A percentile compares a stretch with the other conserved stretches of the same genome.
These are phyloP conservation scores for Crotalus adamanteus DNA, from an alignment of 2,797 vertebrate genomes.

Conservation along the genomic window DNA sequence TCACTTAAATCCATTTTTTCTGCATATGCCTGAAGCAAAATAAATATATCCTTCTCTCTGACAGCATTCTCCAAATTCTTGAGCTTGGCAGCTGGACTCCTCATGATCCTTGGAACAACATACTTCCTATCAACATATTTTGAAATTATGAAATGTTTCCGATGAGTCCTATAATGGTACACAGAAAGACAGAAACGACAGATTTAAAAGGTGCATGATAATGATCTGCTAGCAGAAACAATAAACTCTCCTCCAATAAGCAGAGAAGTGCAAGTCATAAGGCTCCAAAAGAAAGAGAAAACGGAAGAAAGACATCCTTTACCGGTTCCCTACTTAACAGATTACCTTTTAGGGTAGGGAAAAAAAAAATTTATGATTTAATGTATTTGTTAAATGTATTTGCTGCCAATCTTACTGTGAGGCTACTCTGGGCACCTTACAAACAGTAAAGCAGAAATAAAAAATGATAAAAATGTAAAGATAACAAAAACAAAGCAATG, in stretches of 20 bases:
- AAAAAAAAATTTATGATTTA: neutral
- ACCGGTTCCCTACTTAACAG: neutral
- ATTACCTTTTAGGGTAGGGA: neutral
- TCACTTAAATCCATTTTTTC: constrained; percentile 77
- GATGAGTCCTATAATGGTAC: constrained; percentile 55
- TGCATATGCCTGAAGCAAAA: constrained; percentile 78
- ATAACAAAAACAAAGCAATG: too few species aligned
- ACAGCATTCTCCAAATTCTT: constrained; percentile 75
- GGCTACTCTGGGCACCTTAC: too few species aligned
- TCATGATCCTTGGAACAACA: constrained; percentile 66
- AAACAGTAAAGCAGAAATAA: too few species aligned
- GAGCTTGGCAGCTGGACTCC: constrained; percentile 56
- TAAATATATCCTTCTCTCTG: constrained; percentile 74
- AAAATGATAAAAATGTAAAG: too few species aligned
- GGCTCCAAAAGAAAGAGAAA: neutral
- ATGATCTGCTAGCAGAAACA: neutral
- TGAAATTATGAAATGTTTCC: constrained; percentile 78
- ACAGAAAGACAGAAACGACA: neutral
- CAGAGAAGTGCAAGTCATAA: neutral
- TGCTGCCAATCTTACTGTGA: too few species aligned
- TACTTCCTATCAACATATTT: constrained; percentile 82
- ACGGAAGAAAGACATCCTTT: neutral
- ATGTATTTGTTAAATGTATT: too few species aligned
- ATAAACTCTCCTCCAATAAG: neutral
- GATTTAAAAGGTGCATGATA: neutral